These are phyloP conservation scores for Alces alces DNA, from an alignment of 2,113 vertebrate genomes.

Conservation along the genomic window DNA sequence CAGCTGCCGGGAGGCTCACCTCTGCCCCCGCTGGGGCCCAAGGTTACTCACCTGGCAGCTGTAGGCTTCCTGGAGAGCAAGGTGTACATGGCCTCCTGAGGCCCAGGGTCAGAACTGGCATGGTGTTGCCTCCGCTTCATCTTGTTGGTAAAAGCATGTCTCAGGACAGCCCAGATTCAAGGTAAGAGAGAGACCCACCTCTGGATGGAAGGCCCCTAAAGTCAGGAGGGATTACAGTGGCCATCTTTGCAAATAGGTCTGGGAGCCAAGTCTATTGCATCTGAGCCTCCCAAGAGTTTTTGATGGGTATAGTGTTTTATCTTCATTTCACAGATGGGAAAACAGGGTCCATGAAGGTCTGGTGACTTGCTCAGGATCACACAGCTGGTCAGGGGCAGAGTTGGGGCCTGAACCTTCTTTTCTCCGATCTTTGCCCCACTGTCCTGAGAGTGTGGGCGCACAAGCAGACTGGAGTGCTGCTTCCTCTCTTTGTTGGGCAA, in stretches of 20 bases:
- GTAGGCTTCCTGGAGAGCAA: background rate
- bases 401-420: background rate
- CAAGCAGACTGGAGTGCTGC: background rate
- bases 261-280: background rate
- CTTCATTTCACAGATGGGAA: background rate
- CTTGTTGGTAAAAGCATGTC: background rate
- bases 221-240: background rate
- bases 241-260: background rate
- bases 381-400: background rate
- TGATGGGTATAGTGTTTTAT: background rate
- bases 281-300: background rate
- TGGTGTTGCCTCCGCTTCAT: background rate
- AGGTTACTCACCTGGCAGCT: background rate
- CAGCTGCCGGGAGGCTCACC: background rate
- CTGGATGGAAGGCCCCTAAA: background rate
- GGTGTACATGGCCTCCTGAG: background rate
- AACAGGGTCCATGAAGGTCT: background rate
- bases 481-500: background rate
- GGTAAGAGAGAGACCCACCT: background rate
- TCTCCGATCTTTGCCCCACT: background rate
- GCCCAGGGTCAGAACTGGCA: background rate
- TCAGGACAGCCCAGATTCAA: background rate
- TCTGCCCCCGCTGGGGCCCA: background rate
- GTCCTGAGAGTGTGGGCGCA: background rate
- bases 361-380: background rate